Base-by-base conservation (phyloP, 2,113 vertebrate species). In the Sinosuthora webbiana region DNA sequence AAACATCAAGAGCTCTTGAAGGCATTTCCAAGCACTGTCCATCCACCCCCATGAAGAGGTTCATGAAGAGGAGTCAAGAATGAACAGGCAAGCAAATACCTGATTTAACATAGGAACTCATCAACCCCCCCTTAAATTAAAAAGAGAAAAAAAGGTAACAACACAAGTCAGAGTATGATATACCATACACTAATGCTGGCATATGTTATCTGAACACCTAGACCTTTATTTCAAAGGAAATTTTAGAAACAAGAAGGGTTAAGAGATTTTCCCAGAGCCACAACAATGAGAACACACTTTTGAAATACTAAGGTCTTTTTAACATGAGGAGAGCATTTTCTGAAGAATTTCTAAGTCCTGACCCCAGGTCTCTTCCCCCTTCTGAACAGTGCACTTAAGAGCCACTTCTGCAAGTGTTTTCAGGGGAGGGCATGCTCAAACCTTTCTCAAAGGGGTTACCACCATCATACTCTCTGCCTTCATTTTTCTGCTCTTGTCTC, bases 391-490 rank as follows among this genome's bases (percentile, higher is more conserved):
- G 6, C 47, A 70, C 11, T 83, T 41, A 55, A 89, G 24, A 75
- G 42, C 22, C 39, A 56, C 31, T 94, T 70, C 17, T 76, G 14
- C 22, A 90, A 59, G 44, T 27, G 8, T 80, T 91, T 92, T 62
- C 44, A 60, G 19, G 30, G 24, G 3, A 76, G 20, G 17, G 31
- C 16, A 13, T 52, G 23, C 44, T 62, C 97, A 95, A 71, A 99
- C 99, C 98, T 99, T 97, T 99, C 28, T 98, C 96, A 92, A 99
- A 99, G 5, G 99, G 98, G 87, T 99, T 98, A 35, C 62, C 98
- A 30, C 85, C 98, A 19, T 93, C 33, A 25, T 28, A 71, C 17
- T 70, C 85, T 80, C 86, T 93, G n/a, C 82, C 77, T 31, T 81
- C 97, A 62, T 52, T 69, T 47, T 97, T 95, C 10, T 96, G 96